Conservation (phyloP, 23 tunicate species). For the Oikopleura dioica region DNA sequence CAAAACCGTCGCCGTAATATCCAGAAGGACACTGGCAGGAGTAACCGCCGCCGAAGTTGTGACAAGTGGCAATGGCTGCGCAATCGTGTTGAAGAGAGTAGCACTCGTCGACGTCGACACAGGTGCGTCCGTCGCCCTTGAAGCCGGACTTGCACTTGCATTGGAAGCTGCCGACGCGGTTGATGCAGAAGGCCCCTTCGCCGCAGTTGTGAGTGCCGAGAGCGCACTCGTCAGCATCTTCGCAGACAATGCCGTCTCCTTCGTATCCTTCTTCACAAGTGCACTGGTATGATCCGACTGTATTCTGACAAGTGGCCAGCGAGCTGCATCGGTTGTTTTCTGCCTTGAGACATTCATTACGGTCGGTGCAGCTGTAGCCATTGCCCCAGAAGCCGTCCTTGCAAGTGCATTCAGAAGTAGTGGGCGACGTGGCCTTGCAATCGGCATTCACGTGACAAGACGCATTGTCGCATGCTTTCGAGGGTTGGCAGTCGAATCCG, state of each 20-base stretch:
- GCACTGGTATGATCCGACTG: not conserved
- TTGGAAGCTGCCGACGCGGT: not conserved
- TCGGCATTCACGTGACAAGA: not conserved
- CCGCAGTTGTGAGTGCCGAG: not conserved
- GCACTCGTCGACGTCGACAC: not conserved
- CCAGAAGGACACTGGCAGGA: not conserved
- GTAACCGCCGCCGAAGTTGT: not conserved
- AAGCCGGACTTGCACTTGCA: not conserved
- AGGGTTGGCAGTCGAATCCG: not conserved
- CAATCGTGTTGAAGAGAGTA: not conserved
- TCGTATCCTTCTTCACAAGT: not conserved
- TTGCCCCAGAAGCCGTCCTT: not conserved
- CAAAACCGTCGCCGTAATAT: not conserved
- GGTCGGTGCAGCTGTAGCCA: not conserved
- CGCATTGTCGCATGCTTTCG: not conserved
- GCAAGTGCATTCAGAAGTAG: too few species aligned
- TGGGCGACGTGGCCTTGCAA: too few species aligned
- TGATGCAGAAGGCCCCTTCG: not conserved
- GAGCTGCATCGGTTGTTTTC: too few species aligned
- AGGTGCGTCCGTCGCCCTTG: not conserved
- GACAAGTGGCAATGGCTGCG: not conserved
- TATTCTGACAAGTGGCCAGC: too few species aligned
- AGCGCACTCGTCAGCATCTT: not conserved
- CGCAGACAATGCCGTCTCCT: not conserved
- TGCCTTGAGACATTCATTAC: slow-evolving; percentile 1